A percentile compares a stretch with the other conserved stretches of the same genome.
Evolutionary conservation across 2,113 vertebrate genomes (phyloP).

Genomic region (Oncorhynchus nerka): DNA sequence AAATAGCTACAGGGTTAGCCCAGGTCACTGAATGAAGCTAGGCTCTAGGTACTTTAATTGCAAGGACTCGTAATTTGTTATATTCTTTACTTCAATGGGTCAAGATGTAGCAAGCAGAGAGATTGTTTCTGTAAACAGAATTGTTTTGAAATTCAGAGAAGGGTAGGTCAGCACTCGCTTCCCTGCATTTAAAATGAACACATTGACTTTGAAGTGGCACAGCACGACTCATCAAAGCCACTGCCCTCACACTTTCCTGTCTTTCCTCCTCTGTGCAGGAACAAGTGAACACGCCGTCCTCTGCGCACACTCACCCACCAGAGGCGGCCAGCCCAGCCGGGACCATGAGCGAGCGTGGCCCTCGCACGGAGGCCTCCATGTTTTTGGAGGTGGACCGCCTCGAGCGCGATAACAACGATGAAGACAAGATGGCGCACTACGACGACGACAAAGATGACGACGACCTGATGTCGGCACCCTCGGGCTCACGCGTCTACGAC

Average conservation of each 20-base stretch:
- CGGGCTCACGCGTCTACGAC: conserved; percentile 86
- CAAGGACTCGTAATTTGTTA: not conserved
- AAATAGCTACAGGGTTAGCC: not conserved
- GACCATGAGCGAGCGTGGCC: conserved; percentile 95
- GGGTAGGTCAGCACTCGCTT: not conserved
- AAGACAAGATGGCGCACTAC: conserved; percentile 80
- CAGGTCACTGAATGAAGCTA: not conserved
- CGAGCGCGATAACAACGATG: conserved; percentile 71
- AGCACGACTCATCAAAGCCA: not conserved
- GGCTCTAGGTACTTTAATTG: too few species aligned
- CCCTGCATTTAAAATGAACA: not conserved
- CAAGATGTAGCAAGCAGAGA: not conserved
- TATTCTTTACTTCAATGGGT: not conserved
- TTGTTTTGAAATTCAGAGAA: not conserved
- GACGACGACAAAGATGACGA: conserved; percentile 68
- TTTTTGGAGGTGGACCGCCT: conserved; percentile 83
- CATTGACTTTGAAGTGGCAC: not conserved
- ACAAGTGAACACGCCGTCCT: conserved; percentile 42
- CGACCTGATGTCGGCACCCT: conserved; percentile 79
- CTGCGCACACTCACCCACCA: conserved; percentile 58
- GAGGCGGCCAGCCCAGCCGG: conserved; percentile 46
- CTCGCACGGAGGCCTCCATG: conserved; percentile 77
- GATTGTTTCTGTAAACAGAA: not conserved
- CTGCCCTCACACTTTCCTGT: not conserved
- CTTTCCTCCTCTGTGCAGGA: conserved; percentile 18